Conservation (phyloP, 2,888 invertebrate species). For the Luffia ferchaultella region DNA sequence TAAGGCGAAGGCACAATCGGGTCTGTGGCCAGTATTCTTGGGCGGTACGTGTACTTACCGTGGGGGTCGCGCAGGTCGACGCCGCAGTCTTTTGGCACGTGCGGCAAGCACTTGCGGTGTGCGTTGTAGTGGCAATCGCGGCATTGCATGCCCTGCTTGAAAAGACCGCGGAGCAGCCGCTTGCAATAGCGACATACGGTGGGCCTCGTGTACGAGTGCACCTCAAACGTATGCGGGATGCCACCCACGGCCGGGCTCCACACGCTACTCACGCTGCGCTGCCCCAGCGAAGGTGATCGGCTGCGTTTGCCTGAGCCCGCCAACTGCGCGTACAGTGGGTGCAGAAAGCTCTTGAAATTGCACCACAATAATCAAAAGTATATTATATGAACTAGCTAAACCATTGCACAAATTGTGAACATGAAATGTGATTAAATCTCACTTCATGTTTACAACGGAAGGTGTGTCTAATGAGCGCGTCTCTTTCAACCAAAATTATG, state of each 20-base stretch:
- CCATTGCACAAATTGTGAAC: too few species aligned
- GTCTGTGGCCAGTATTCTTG: conserved; percentile 95
- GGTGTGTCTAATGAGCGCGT: too few species aligned
- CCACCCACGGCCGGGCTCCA: conserved; percentile 41
- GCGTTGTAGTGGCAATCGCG: conserved; percentile 91
- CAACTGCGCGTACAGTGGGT: conserved; percentile 9
- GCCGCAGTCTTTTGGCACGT: conserved; percentile 82
- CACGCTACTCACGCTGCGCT: background rate
- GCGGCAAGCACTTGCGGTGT: conserved; percentile 86
- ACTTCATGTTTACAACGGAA: too few species aligned
- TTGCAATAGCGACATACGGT: conserved; percentile 97
- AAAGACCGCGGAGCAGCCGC: conserved; percentile 92
- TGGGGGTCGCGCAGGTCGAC: conserved; percentile 34
- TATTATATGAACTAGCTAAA: too few species aligned
- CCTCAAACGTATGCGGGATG: conserved; percentile 96
- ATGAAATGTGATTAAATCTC: too few species aligned
- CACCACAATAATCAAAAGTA: too few species aligned
- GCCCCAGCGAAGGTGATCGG: conserved; percentile 71
- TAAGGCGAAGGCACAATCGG: too few species aligned
- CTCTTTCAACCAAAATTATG: too few species aligned
- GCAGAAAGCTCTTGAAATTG: too few species aligned
- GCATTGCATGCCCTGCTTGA: conserved; percentile 92
- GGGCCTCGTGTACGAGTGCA: conserved; percentile 93
- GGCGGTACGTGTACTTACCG: conserved; percentile 86
- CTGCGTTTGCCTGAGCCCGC: conserved; percentile 66